Base-by-base conservation (phyloP, 2,113 vertebrate genomes). In the Calidris pygmaea region DNA sequence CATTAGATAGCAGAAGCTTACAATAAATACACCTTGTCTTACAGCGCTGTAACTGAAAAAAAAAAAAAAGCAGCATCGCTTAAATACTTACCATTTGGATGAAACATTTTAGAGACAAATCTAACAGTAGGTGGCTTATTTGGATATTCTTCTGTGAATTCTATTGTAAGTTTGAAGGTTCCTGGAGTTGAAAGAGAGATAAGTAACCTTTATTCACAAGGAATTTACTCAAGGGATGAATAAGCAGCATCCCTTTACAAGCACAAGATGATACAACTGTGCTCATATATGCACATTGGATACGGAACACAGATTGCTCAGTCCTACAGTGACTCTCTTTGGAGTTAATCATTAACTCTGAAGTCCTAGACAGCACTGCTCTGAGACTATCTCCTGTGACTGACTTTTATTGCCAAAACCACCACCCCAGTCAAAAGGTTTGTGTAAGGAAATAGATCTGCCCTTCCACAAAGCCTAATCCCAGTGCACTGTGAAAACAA, bases 81-180 rank as follows among this genome's bases (percentile, higher is more conserved):
- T 41, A 82, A 48, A 59, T 90, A 98, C 98, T 96, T 98, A 99
- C 99, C 99, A 98, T 99, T 99, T 95, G 99, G 99, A 98, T 99
- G 99, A 98, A 99, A 99, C 99, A 99, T 99, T 99, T 99, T 99
- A 95, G 99, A 99, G 93, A 99, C 99, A 99, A 99, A 99, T 98
- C 99, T 98, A 98, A 99, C 99, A 95, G 99, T 99, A 70, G 99
- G 99, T 93, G 99, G 99, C 96, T 99, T 99, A 98, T 99, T 99
- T 5, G 99, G 99, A 98, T 99, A 99, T 98, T 99, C 99, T 98
- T 99, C 99, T 97, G 99, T 99, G 98, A 99, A 99, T 98, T 99
- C 99, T 98, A 99, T 99, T 97, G 99, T 99, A 94, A 99, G 99
- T 97, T 99, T 99, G 98, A 99, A 99, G 88, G 99, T 99, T 97